Conservation (phyloP, 2,797 vertebrate genomes). For the Leptatherina wallacei region DNA sequence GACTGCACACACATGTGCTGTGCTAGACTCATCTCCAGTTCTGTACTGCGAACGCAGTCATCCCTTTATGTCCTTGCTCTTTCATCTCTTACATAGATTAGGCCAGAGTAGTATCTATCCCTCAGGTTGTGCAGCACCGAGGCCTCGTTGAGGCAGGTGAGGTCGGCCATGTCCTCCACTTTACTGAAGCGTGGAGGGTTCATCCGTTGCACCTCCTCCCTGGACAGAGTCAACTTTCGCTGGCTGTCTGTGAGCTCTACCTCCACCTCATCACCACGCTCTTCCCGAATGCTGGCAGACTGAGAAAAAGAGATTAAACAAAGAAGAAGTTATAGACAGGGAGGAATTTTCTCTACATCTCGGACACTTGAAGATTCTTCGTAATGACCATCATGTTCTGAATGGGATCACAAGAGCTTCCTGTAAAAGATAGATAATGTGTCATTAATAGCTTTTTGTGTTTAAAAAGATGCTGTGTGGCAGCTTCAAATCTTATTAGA, state of each 20-base stretch:
- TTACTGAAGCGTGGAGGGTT: slow-evolving; percentile 95
- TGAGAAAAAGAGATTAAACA: slow-evolving; percentile 37
- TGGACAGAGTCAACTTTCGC: slow-evolving; percentile 84
- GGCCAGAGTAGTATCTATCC: slow-evolving; percentile 92
- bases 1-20: background rate
- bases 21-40: background rate
- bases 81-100: slow-evolving; percentile 90
- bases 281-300: slow-evolving; percentile 89
- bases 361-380: background rate
- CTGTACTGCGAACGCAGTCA: background rate
- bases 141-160: slow-evolving; percentile 94
- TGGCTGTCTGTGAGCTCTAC: slow-evolving; percentile 92
- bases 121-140: slow-evolving; percentile 93
- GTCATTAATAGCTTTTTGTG: background rate
- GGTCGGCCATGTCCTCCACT: slow-evolving; percentile 95
- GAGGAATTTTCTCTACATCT: background rate
- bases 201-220: slow-evolving; percentile 94
- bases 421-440: too few relatives aligned
- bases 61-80: background rate
- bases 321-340: slow-evolving; percentile 1
- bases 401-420: background rate
- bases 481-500: slow-evolving; percentile 4
- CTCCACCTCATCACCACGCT: slow-evolving; percentile 89
- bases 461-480: background rate
- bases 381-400: background rate